Evolutionary conservation across 37 sponge, comb jelly and placozoan genomes (phyloP), one percentile per base, ranked within the genome.

Genomic region (Crambe crambe): DNA sequence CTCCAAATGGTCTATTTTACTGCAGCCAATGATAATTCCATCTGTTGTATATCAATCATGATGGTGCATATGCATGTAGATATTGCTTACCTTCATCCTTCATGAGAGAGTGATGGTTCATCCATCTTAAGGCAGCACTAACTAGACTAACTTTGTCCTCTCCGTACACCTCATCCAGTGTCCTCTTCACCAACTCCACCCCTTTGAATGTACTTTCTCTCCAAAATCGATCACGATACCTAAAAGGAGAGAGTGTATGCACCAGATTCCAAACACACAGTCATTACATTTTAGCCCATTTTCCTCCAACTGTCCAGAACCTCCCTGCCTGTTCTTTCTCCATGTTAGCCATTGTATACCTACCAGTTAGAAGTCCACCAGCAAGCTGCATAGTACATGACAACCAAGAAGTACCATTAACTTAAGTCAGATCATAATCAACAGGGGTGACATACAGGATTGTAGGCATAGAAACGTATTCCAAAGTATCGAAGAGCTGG

Each of bases 391-490:
- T n/a, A n/a, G n/a, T n/a, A n/a, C n/a, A n/a, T n/a, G n/a, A n/a
- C n/a, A n/a, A n/a, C n/a, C n/a, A n/a, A n/a, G n/a, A n/a, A n/a
- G n/a, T n/a, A n/a, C n/a, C n/a, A n/a, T n/a, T n/a, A n/a, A n/a
- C n/a, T n/a, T n/a, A n/a, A n/a, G n/a, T n/a, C n/a, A n/a, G n/a
- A n/a, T n/a, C n/a, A n/a, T n/a, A n/a, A n/a, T n/a, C n/a, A n/a
- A n/a, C n/a, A n/a, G n/a, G n/a, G 51, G 6, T 47, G 51, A 78
- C 91, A 86, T 32, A 93, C 89, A 27, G 93, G 90, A 76, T 97
- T 97, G 75, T 97, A 97, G 39, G 93, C 92, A 80, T 97, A 94
- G 85, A 97, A 97, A 26, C 92, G 47, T 26, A 97, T 84, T 0
- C 85, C 87, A 68, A 92, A 92, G 35, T 92, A 63, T 58, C 86